Evolutionary conservation across 1,140 invertebrate genomes (phyloP).

Genomic region (Ruditapes philippinarum): DNA sequence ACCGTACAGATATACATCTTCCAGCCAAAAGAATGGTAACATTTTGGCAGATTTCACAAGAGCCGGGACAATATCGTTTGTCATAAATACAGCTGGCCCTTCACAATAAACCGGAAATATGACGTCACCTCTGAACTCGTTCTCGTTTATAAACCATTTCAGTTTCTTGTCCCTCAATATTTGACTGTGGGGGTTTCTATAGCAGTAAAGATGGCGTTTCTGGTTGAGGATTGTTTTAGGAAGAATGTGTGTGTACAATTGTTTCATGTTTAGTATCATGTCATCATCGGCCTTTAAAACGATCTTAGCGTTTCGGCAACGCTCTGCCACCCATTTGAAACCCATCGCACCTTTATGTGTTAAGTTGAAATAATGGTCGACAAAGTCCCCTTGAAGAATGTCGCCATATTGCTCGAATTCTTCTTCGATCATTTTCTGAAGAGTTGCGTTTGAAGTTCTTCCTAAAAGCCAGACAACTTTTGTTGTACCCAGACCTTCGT

Average conservation of each 20-base stretch:
- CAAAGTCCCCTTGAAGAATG: slow-evolving; percentile 78
- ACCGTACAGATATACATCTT: slow-evolving; percentile 84
- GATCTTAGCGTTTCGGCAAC: slow-evolving; percentile 90
- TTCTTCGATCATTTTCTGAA: slow-evolving; percentile 39
- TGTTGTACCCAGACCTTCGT: slow-evolving; percentile 40
- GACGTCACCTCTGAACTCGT: slow-evolving; percentile 46
- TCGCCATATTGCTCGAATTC: slow-evolving; percentile 70
- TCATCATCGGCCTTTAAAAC: slow-evolving; percentile 97
- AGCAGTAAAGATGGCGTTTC: slow-evolving; percentile 55
- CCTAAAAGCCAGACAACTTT: slow-evolving; percentile 91
- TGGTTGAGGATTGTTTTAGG: neutral
- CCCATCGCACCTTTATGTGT: slow-evolving; percentile 88
- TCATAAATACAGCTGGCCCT: slow-evolving; percentile 84
- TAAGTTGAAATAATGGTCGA: slow-evolving; percentile 77
- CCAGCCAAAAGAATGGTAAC: slow-evolving; percentile 72
- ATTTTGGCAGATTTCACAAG: slow-evolving; percentile 76
- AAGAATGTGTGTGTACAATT: slow-evolving; percentile 5
- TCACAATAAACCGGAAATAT: slow-evolving; percentile 81
- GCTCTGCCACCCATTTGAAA: slow-evolving; percentile 91
- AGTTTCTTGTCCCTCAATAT: slow-evolving; percentile 39
- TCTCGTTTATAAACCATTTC: slow-evolving; percentile 60
- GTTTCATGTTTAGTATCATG: slow-evolving; percentile 90
- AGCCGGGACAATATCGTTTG: slow-evolving; percentile 80
- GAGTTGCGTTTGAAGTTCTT: slow-evolving; percentile 84
- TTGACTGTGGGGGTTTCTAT: slow-evolving; percentile 3